Conservation (phyloP, 1,140 invertebrate species). For the Brachionus rubens region DNA sequence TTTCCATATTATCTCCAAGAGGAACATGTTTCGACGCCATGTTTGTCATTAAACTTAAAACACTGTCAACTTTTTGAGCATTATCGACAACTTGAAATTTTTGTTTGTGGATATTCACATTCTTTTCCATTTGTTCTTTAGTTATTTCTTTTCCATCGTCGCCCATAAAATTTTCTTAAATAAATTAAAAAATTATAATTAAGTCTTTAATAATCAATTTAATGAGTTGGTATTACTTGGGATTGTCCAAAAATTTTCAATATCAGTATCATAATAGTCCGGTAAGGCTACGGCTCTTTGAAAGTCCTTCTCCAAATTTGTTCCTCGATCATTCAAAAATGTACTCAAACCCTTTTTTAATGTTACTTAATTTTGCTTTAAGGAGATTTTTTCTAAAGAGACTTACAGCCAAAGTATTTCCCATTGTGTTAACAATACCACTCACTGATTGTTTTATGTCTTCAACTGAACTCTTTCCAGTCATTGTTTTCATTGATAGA, state of each 20-base stretch:
- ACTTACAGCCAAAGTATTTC: slow-evolving; percentile 23
- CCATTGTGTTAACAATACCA: background rate
- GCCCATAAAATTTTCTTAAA: slow-evolving; percentile 9
- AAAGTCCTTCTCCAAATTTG: background rate
- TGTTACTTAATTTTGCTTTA: background rate
- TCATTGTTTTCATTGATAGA: background rate
- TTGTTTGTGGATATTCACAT: background rate
- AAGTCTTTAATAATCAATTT: background rate
- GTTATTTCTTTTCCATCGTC: slow-evolving; percentile 3
- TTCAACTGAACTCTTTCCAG: background rate
- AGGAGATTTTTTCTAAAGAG: background rate
- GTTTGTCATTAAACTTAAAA: background rate
- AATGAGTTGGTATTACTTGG: slow-evolving; percentile 4
- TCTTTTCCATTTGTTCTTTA: background rate
- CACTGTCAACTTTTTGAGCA: background rate
- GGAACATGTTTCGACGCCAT: background rate
- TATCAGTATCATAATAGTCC: slow-evolving; percentile 30
- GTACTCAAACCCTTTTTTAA: slow-evolving; percentile 16
- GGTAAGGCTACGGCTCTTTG: background rate
- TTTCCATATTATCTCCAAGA: background rate
- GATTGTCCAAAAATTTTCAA: slow-evolving; percentile 26
- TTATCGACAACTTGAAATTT: slow-evolving; percentile 13
- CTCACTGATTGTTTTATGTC: background rate
- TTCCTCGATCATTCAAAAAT: background rate
- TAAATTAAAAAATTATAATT: background rate